A percentile compares a stretch with the other conserved stretches of the same genome.
These are phyloP conservation scores for Agelaius tricolor DNA, from an alignment of 2,113 vertebrate genomes.

Conservation along the genomic window DNA sequence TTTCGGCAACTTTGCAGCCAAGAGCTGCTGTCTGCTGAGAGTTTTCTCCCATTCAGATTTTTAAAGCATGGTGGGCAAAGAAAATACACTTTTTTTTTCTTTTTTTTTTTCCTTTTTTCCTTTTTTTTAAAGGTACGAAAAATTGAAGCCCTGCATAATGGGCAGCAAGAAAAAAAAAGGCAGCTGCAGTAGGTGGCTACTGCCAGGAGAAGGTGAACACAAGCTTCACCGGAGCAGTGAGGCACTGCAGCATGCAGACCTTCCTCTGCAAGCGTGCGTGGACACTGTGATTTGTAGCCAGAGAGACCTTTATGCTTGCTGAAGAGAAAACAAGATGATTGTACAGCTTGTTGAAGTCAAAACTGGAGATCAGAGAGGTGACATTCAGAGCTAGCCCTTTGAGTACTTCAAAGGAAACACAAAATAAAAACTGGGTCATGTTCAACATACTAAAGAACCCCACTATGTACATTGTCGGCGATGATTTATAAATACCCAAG, in stretches of 20 bases:
- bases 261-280: slow-evolving; percentile 31
- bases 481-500: slow-evolving; percentile 51
- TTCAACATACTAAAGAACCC: slow-evolving; percentile 30
- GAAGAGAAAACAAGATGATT: slow-evolving; percentile 25
- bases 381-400: slow-evolving; percentile 75
- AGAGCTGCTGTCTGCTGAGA: slow-evolving; percentile 30
- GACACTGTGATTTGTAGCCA: slow-evolving; percentile 50
- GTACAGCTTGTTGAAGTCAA: slow-evolving; percentile 49
- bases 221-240: slow-evolving; percentile 38
- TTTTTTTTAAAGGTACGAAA: background rate
- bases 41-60: slow-evolving; percentile 52
- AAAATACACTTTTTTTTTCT: background rate
- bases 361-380: slow-evolving; percentile 54
- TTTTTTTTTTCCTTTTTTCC: background rate
- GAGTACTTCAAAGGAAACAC: slow-evolving; percentile 63
- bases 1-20: slow-evolving; percentile 22
- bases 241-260: slow-evolving; percentile 67
- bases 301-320: slow-evolving; percentile 57
- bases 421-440: background rate
- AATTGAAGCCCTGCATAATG: slow-evolving; percentile 57
- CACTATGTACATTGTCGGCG: slow-evolving; percentile 45
- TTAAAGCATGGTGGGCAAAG: slow-evolving; percentile 47
- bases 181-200: slow-evolving; percentile 59
- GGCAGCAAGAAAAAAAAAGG: slow-evolving; percentile 51
- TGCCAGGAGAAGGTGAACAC: background rate